Percentiles rank a stretch among this genome's conserved stretches.
phyloP scores from a whole-genome alignment of 2,113 vertebrate genomes.

The Scophthalmus maximus region DNA sequence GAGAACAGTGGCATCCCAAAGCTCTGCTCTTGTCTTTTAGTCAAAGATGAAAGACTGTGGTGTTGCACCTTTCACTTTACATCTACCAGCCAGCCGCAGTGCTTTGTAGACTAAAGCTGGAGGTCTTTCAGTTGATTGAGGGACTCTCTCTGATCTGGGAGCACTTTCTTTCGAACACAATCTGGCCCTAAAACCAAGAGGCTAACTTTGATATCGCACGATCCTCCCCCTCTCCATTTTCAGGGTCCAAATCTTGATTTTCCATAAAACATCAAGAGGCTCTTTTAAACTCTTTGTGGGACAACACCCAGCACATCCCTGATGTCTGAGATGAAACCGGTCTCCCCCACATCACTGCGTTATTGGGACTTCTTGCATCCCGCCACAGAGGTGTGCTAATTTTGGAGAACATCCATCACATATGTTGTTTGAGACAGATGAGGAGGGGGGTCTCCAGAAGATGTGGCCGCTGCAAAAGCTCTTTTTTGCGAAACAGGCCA shows the following conservation, averaged over 20 bases:
- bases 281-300: background rate
- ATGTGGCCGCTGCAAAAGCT: constrained; percentile 18
- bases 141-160: constrained; percentile 26
- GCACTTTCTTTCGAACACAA: constrained; percentile 44
- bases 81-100: constrained; percentile 33
- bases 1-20: background rate
- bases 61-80: constrained; percentile 27
- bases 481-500: constrained; percentile 36
- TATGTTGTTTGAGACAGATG: constrained; percentile 21
- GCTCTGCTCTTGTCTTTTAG: constrained; percentile 19
- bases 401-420: constrained; percentile 32
- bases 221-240: background rate
- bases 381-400: background rate
- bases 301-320: background rate
- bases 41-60: constrained; percentile 36
- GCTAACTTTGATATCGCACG: background rate
- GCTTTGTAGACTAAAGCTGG: too few relatives aligned
- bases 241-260: background rate
- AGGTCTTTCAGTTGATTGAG: background rate
- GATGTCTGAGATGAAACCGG: background rate
- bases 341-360: background rate
- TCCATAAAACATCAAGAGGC: too few relatives aligned
- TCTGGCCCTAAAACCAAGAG: constrained; percentile 5
- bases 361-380: constrained; percentile 2
- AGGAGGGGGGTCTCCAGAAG: constrained; percentile 27